phyloP scores from a whole-genome alignment of 2,113 vertebrate genomes.

The Seriola aureovittata region DNA sequence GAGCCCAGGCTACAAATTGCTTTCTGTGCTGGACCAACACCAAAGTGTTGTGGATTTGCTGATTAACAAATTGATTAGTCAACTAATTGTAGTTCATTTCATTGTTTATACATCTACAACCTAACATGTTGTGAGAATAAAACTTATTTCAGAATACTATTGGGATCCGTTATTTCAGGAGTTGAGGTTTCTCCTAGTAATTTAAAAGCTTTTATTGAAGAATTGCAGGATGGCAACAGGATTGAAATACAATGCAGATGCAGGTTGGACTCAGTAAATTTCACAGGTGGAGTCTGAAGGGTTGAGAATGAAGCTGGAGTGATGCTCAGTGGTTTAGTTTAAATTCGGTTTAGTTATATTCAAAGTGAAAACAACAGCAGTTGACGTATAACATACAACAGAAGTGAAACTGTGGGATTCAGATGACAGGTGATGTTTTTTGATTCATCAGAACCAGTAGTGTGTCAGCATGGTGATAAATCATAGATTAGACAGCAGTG shows the following conservation, averaged over 20 bases:
- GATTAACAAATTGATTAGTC: neutral
- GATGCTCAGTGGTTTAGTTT: neutral
- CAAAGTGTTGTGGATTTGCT: neutral
- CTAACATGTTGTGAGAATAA: no score
- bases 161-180: neutral
- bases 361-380: neutral
- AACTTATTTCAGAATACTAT: neutral
- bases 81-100: neutral
- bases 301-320: neutral
- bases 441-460: neutral
- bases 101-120: neutral
- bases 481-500: constrained; percentile 49
- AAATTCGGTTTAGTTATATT: neutral
- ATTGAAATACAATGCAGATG: neutral
- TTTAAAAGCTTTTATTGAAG: no score
- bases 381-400: neutral
- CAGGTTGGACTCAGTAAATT: neutral
- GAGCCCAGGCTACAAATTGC: neutral
- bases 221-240: neutral
- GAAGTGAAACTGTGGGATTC: constrained; percentile 7
- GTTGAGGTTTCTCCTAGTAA: neutral
- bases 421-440: constrained; percentile 14
- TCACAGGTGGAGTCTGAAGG: neutral
- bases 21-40: neutral
- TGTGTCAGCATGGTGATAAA: constrained; percentile 33